These are phyloP conservation scores for Dioctria rufipes DNA, from an alignment of 2,888 invertebrate species.

Conservation along the genomic window DNA sequence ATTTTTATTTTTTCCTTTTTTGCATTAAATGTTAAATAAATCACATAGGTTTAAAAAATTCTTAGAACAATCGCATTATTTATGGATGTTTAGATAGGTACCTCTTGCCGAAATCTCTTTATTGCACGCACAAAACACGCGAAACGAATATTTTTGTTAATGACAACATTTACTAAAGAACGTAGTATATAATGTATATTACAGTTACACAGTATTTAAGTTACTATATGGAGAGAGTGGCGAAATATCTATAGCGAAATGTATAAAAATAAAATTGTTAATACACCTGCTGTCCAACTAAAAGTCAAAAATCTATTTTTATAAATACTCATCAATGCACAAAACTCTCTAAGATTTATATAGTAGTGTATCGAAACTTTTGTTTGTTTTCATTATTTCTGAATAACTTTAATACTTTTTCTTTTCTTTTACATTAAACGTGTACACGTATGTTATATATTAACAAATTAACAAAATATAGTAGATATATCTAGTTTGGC, in stretches of 20 bases:
- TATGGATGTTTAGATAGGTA: too few relatives aligned
- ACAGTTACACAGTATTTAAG: too few relatives aligned
- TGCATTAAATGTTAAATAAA: too few relatives aligned
- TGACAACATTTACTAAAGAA: neutral
- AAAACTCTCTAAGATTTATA: neutral
- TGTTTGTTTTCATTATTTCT: conserved; percentile 4
- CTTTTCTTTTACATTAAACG: neutral
- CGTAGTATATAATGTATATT: neutral
- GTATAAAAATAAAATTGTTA: conserved; percentile 28
- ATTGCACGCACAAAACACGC: neutral
- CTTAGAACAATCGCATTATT: too few relatives aligned
- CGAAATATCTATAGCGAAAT: conserved; percentile 4
- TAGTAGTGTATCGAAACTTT: neutral
- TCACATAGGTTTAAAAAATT: too few relatives aligned
- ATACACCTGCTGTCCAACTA: conserved; percentile 28
- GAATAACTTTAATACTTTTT: neutral
- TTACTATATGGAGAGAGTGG: neutral
- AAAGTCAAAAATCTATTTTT: conserved; percentile 41
- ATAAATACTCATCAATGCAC: conserved; percentile 2
- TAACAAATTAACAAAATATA: neutral
- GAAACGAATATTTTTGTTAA: neutral
- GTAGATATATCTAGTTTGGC: neutral
- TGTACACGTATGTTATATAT: neutral
- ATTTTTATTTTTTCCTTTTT: too few relatives aligned
- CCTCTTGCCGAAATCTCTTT: neutral